Evolutionary conservation across 1,140 invertebrate genomes (phyloP), one percentile per base, ranked within the genome.

Genomic region (Pseudomyrmex sp.): DNA sequence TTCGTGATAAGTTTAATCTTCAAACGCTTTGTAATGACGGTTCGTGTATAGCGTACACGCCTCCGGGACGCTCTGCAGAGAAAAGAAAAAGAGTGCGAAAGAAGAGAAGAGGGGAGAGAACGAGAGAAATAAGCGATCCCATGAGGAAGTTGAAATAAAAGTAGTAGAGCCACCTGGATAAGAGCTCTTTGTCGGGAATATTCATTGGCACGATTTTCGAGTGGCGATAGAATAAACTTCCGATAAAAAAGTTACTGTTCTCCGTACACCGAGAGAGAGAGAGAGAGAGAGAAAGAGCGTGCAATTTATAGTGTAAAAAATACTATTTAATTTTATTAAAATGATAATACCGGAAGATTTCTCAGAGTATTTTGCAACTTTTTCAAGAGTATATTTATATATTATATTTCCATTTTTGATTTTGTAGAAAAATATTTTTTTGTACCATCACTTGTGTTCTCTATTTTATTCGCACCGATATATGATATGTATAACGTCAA

Each of bases 1-100:
- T 80, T 80, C 44, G 76, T 80, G 76, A 80, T 80, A 72, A 70
- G 72, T 80, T 80, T 80, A 80, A 80, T 70, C 76, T 26, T 18
- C 66, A 15, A 35, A 48, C 44, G 66, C 66, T 80, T 72, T 80
- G 76, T 80, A 80, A 70, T 54, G 76, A 59, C 20, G 13, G n/a
- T 52, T 12, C 52, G 52, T 48, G 35, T 35, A 50, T 50, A 70
- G 35, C 54, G 54, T n/a, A 61, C 54, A 44, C 13, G 18, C 58
- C 2, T 35, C 65, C 20, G 10, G 46, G 58, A 79, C 20, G 54
- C 35, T 35, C 35, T 35, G 7, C 35, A 70, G 72, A 66, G 9
- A 48, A 59, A 80, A 59, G 54, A 48, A 50, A n/a, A 52, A 10
- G 26, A 44, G 18, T 61, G 15, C 12, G 23, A 12, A 66, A 44